Evolutionary conservation across 2,888 invertebrate genomes (phyloP).

Genomic region (Galerucella pusilla): DNA sequence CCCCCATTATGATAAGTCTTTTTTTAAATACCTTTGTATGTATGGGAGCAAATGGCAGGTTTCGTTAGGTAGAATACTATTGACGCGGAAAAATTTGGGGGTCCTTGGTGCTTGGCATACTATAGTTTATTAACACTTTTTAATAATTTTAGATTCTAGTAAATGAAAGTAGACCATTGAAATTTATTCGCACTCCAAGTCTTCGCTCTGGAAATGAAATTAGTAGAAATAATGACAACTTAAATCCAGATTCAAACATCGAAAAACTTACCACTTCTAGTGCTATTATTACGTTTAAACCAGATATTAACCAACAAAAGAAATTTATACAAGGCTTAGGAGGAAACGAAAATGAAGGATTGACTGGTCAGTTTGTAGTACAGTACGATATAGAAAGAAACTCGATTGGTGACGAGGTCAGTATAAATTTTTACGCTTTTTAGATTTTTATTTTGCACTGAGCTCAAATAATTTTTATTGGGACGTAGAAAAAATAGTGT

Average conservation of each 20-base stretch:
- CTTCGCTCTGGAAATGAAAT: slow-evolving; percentile 73
- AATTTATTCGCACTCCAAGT: slow-evolving; percentile 71
- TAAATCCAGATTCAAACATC: slow-evolving; percentile 53
- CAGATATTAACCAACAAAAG: slow-evolving; percentile 70
- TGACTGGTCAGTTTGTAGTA: slow-evolving; percentile 75
- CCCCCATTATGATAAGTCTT: too few relatives aligned
- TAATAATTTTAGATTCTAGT: slow-evolving; percentile 66
- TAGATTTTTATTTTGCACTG: background rate
- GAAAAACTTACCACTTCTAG: slow-evolving; percentile 50
- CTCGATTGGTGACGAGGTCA: slow-evolving; percentile 70
- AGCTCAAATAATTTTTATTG: too few relatives aligned
- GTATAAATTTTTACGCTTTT: slow-evolving; percentile 43
- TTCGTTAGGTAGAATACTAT: too few relatives aligned
- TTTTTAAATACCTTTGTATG: too few relatives aligned
- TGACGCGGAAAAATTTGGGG: too few relatives aligned
- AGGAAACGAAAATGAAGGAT: slow-evolving; percentile 63
- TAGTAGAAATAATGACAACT: slow-evolving; percentile 67
- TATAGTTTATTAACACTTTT: too few relatives aligned
- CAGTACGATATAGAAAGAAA: slow-evolving; percentile 76
- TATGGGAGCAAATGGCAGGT: too few relatives aligned
- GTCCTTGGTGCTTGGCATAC: too few relatives aligned
- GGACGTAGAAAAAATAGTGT: background rate
- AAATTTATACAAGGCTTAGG: slow-evolving; percentile 63
- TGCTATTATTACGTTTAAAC: slow-evolving; percentile 68
- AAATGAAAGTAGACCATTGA: slow-evolving; percentile 71